A percentile compares a stretch with the other conserved stretches of the same genome.
These are phyloP conservation scores for Illadopsis cleaveri DNA, from an alignment of 2,113 vertebrate genomes.

Conservation along the genomic window DNA sequence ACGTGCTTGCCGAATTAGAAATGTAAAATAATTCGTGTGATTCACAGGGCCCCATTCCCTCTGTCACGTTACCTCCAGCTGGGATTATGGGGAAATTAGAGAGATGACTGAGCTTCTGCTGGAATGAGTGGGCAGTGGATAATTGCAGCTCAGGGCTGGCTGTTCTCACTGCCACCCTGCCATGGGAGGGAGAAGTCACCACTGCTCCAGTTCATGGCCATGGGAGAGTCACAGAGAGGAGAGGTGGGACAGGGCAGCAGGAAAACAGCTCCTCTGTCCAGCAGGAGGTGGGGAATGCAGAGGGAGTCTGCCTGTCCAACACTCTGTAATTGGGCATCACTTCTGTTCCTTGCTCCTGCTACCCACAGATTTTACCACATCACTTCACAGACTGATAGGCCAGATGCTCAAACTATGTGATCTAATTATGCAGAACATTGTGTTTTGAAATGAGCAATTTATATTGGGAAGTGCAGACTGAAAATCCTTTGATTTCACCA, in stretches of 20 bases:
- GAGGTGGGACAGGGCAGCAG: background rate
- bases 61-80: background rate
- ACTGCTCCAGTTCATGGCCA: background rate
- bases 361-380: background rate
- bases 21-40: background rate
- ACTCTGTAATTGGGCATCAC: background rate
- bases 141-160: background rate
- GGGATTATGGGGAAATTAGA: too few species aligned
- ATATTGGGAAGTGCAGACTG: background rate
- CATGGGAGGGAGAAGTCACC: background rate
- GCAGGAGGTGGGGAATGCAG: background rate
- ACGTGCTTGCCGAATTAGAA: background rate
- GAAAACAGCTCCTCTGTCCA: background rate
- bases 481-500: slow-evolving; percentile 24
- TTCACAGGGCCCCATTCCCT: background rate
- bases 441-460: slow-evolving; percentile 28
- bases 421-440: slow-evolving; percentile 42
- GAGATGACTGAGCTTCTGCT: background rate
- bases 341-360: background rate
- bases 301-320: background rate
- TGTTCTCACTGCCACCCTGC: background rate
- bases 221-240: background rate
- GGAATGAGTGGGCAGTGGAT: background rate
- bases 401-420: slow-evolving; percentile 3
- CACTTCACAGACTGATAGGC: background rate